These are phyloP conservation scores for Catalaphyllia jardinei DNA, from an alignment of 64 coral and sea anemone genomes.

Conservation along the genomic window DNA sequence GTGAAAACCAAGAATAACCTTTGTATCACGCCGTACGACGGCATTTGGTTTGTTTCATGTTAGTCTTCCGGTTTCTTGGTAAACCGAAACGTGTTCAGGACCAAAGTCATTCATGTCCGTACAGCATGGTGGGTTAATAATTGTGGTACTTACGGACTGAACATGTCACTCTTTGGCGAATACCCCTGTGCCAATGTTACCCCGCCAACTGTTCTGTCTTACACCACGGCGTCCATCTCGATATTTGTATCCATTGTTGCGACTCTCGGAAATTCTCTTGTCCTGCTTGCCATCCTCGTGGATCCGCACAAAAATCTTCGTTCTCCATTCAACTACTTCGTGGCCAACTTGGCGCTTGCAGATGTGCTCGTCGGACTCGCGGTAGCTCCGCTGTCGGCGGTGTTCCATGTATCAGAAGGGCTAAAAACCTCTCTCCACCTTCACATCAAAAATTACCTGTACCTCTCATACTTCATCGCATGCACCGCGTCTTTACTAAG, in stretches of 20 bases:
- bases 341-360: constrained; percentile 64
- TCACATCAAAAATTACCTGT: not conserved
- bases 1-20: too few relatives aligned
- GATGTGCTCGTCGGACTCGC: constrained; percentile 57
- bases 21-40: too few relatives aligned
- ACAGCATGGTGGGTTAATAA: too few relatives aligned
- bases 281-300: constrained; percentile 50
- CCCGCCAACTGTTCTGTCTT: constrained; percentile 41
- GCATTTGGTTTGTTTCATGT: too few relatives aligned
- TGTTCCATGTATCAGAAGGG: constrained; percentile 64
- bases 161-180: constrained; percentile 41
- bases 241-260: constrained; percentile 41
- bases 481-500: constrained; percentile 83
- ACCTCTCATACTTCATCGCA: constrained; percentile 75
- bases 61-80: too few relatives aligned
- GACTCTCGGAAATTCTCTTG: constrained; percentile 63
- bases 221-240: constrained; percentile 61
- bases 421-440: not conserved
- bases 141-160: too few relatives aligned
- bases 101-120: too few relatives aligned
- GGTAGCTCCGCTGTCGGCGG: constrained; percentile 53
- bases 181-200: constrained; percentile 32
- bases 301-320: constrained; percentile 65
- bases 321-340: constrained; percentile 74
- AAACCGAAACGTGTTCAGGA: too few relatives aligned